Evolutionary conservation across 2,113 vertebrate genomes (phyloP).

Genomic region (Bothrops jararaca): DNA sequence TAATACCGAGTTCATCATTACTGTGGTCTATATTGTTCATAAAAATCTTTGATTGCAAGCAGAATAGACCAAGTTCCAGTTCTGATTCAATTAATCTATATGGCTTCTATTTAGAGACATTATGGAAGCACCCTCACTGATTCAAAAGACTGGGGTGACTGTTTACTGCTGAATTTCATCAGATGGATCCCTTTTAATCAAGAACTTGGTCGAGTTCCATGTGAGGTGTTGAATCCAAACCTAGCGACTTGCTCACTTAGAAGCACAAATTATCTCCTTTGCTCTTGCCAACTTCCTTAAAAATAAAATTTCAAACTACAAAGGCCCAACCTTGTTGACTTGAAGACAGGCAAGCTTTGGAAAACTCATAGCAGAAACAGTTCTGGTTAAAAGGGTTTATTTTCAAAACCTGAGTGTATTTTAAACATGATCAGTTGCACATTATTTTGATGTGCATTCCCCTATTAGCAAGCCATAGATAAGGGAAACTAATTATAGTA

Average conservation of each 20-base stretch:
- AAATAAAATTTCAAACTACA: constrained; percentile 40
- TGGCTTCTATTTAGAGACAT: constrained; percentile 64
- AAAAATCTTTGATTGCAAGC: constrained; percentile 49
- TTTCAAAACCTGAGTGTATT: neutral
- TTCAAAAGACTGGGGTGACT: constrained; percentile 58
- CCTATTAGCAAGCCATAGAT: neutral
- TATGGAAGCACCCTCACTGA: constrained; percentile 60
- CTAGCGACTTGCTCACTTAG: constrained; percentile 56
- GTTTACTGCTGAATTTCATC: constrained; percentile 53
- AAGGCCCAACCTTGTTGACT: neutral
- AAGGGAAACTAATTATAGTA: neutral
- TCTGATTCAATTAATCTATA: constrained; percentile 47
- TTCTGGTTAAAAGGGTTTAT: neutral
- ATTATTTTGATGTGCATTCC: neutral
- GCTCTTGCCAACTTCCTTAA: constrained; percentile 38
- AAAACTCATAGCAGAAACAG: constrained; percentile 3
- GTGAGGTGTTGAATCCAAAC: constrained; percentile 50
- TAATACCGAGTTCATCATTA: constrained; percentile 33
- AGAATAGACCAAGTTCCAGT: constrained; percentile 60
- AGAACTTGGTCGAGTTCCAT: constrained; percentile 43
- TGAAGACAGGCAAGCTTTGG: neutral
- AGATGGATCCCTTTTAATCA: constrained; percentile 69
- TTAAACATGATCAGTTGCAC: neutral
- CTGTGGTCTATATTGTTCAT: constrained; percentile 32
- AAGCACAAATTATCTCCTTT: constrained; percentile 36